These are phyloP conservation scores for Electrona antarctica DNA, from an alignment of 2,113 vertebrate genomes.

Conservation along the genomic window DNA sequence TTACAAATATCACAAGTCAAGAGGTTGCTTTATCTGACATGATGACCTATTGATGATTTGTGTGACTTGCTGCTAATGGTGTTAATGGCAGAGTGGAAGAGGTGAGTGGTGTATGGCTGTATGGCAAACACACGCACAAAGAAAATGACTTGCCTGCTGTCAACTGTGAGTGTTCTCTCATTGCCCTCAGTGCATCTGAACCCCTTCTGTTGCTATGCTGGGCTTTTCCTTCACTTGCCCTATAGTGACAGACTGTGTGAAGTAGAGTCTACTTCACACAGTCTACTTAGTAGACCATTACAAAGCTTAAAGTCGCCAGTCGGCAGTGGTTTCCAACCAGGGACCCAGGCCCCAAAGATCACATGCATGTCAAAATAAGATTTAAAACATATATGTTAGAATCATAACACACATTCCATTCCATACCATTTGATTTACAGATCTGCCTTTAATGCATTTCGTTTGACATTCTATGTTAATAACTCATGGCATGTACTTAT, in stretches of 20 bases:
- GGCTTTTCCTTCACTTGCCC: no score
- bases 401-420: no score
- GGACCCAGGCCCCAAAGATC: no score
- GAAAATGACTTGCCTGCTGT: neutral
- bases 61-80: conserved; percentile 17
- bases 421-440: neutral
- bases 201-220: neutral
- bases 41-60: neutral
- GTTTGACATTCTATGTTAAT: no score
- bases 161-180: neutral
- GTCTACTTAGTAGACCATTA: no score
- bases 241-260: no score
- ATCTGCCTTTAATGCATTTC: neutral
- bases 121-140: neutral
- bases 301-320: neutral
- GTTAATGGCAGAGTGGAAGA: neutral
- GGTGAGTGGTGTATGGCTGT: conserved; percentile 12
- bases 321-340: no score
- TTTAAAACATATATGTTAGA: no score
- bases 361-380: no score
- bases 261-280: no score
- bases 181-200: neutral
- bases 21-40: neutral
- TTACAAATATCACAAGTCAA: conserved; percentile 11
- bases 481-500: no score